Evolutionary conservation across 2,113 vertebrate species (phyloP).

Genomic region (Corythaeola cristata): DNA sequence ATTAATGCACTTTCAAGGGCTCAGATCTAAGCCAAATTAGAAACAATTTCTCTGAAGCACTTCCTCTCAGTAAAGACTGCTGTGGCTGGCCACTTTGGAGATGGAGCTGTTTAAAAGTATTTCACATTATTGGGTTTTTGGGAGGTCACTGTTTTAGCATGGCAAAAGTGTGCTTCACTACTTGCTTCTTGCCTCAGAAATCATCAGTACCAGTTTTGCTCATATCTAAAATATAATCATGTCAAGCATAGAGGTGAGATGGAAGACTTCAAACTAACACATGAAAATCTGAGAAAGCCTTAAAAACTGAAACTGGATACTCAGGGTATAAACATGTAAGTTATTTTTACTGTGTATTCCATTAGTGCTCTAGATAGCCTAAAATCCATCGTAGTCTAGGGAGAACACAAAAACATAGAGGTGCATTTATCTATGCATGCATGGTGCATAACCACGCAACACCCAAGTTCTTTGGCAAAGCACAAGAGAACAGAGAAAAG

Average conservation of each 20-base stretch:
- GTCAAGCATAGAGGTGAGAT: not conserved
- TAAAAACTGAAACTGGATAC: constrained; percentile 16
- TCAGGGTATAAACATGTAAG: constrained; percentile 3
- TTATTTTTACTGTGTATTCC: not conserved
- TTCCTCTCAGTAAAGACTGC: not conserved
- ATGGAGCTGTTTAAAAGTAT: not conserved
- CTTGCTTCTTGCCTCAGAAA: not conserved
- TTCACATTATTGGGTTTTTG: not conserved
- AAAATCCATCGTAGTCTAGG: not conserved
- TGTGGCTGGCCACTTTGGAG: not conserved
- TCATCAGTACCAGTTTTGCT: not conserved
- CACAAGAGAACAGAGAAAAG: not conserved
- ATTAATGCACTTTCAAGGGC: not conserved
- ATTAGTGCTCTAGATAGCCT: not conserved
- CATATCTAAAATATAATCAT: not conserved
- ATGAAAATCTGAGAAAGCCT: not conserved
- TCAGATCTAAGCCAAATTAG: constrained; percentile 3
- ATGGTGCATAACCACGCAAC: not conserved
- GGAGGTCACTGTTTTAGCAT: not conserved
- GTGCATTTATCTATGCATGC: not conserved
- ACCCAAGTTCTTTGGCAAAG: not conserved
- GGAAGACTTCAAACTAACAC: not conserved
- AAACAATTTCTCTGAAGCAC: not conserved
- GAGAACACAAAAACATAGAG: not conserved
- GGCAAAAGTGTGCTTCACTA: not conserved